Evolutionary conservation across 2,113 vertebrate genomes (phyloP), one percentile per base, ranked within the genome.

Genomic region (Hemicordylus capensis): DNA sequence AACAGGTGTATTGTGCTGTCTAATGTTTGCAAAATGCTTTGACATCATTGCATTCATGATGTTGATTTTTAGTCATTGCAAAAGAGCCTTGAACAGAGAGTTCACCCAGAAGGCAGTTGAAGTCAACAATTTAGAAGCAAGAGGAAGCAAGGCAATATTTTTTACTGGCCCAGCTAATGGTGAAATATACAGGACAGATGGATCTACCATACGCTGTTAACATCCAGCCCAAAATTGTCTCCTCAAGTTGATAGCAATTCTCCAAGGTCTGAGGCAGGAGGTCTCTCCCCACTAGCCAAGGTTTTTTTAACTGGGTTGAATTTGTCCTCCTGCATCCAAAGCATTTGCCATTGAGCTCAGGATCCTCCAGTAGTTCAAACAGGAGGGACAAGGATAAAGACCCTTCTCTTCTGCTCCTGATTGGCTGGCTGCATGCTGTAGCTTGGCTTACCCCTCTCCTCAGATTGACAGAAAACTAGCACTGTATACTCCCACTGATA

Each of bases 1-100:
- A 93, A 89, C 77, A 92, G 89, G 82, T 69, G 46, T 61, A 46
- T 85, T 90, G 56, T 81, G 42, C 73, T 79, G 48, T 81, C 85
- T 83, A 74, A 58, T 90, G 28, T 94, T 92, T 92, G 86, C 84
- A 79, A 86, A 88, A 83, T 88, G 80, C 82, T 86, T 73, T 85
- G 83, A 87, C 81, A 87, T 92, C 28, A 76, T 85, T 76, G 73
- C 39, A 6, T 84, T 91, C 78, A 80, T 77, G 63, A 72, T 66
- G 66, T 88, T 89, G 84, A 69, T 44, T 84, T 56, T 76, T 81
- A 73, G 59, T 80, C 86, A 83, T 88, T 54, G 66, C 64, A 79
- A 37, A 74, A 89, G 61, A 6, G 51, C 82, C 83, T 26, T 61
- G 48, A 83, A 39, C 12, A 63, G 75, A 22, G 66, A 87, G 81